phyloP scores from a whole-genome alignment of 2,797 vertebrate species.

The Brotula barbata region DNA sequence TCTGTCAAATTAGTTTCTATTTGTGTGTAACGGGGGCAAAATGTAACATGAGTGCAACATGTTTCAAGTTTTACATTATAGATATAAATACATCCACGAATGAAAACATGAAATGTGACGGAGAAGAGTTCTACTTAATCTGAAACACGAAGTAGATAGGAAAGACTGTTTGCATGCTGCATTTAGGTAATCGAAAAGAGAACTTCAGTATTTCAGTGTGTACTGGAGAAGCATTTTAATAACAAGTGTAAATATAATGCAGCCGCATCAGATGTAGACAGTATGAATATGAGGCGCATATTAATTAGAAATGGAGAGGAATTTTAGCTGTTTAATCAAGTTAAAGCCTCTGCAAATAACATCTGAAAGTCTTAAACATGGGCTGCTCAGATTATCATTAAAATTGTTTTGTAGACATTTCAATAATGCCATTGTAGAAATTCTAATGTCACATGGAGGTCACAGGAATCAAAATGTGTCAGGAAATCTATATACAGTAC shows the following conservation, averaged over 20 bases:
- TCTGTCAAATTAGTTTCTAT: slow-evolving; percentile 25
- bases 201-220: background rate
- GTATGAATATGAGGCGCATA: background rate
- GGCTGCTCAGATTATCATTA: background rate
- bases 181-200: background rate
- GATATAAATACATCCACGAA: too few relatives aligned
- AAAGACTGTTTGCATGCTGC: background rate
- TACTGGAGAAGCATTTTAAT: background rate
- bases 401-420: background rate
- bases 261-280: slow-evolving; percentile 3
- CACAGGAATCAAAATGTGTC: background rate
- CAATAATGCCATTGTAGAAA: background rate
- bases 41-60: too few relatives aligned
- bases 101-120: too few relatives aligned
- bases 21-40: too few relatives aligned
- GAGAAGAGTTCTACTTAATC: too few relatives aligned
- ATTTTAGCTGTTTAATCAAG: background rate
- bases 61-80: too few relatives aligned
- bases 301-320: background rate
- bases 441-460: background rate
- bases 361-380: background rate
- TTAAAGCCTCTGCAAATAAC: background rate
- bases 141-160: too few relatives aligned
- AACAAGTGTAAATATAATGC: background rate
- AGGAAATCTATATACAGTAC: background rate